Base-by-base conservation (phyloP, 2,113 vertebrate species). In the Actinemys pallida region DNA sequence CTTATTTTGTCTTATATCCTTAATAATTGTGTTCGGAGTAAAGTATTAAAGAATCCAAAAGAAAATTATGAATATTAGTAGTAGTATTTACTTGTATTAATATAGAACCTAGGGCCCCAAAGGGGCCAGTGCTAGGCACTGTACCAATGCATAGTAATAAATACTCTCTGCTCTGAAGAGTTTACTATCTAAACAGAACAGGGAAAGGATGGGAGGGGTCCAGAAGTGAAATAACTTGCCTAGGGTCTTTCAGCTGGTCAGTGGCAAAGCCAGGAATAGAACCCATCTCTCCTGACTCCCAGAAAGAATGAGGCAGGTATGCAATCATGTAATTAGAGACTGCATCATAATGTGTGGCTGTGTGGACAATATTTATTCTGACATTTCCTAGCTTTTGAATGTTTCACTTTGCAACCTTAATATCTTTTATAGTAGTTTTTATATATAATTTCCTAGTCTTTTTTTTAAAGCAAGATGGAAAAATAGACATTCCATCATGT, bases 1-100 rank as follows among this genome's bases (percentile, higher is more conserved):
- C 7, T 81, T 82, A 93, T 65, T 87, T 10, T 57, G 6, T n/a
- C 83, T 35, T 52, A 89, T 62, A 92, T 93, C 29, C 1, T 22
- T 91, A 78, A 14, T 20, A 65, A 31, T 24, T 89, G 2, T 78
- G 45, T 57, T 94, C 82, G 27, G 85, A 42, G 42, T 42, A 82
- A 52, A 17, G 88, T 2, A 84, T 83, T 59, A 49, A 88, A 75
- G 1, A 76, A 42, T 59, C 31, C 16, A 86, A 82, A 52, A 31
- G 65, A 86, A 59, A 11, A 0, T 10, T 78, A 7, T 53, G 49
- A 92, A 81, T 19, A 90, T 89, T 82, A 53, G 35, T 62, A 2
- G 8, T 31, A 65, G 31, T 65, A 65, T 35, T 35, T 35, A 65
- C 19, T 65, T 35, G 8, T 65, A 65, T 65, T 65, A 35, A 65